Evolutionary conservation across 2,113 vertebrate species (phyloP).

Genomic region (Engystomops pustulosus): DNA sequence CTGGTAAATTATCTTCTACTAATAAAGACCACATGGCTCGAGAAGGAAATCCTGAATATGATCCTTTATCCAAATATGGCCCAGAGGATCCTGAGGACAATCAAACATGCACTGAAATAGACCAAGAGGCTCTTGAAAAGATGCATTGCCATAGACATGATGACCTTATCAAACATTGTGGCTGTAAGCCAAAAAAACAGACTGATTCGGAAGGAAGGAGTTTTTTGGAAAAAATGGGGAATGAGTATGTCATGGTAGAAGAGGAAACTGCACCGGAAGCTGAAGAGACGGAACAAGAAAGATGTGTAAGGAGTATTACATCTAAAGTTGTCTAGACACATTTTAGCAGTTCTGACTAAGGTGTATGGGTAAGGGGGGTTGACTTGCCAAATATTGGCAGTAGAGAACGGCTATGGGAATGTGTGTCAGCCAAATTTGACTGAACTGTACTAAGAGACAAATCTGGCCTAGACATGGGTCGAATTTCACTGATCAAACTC

Average conservation of each 20-base stretch:
- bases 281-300: slow-evolving; percentile 36
- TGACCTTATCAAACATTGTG: slow-evolving; percentile 46
- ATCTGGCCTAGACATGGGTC: too few species aligned
- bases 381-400: too few species aligned
- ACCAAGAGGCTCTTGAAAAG: slow-evolving; percentile 6
- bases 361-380: too few species aligned
- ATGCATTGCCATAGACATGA: slow-evolving; percentile 54
- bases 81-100: slow-evolving; percentile 36
- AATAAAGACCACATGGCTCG: slow-evolving; percentile 39
- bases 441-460: too few species aligned
- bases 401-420: too few species aligned
- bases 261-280: slow-evolving; percentile 62
- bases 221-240: neutral
- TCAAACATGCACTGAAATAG: neutral
- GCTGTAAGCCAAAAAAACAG: slow-evolving; percentile 53
- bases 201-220: neutral
- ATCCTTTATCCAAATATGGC: slow-evolving; percentile 22
- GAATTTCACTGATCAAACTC: too few species aligned
- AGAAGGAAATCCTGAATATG: slow-evolving; percentile 59
- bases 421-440: too few species aligned
- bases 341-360: too few species aligned
- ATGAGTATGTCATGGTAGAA: slow-evolving; percentile 77
- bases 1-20: neutral
- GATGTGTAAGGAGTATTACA: slow-evolving; percentile 62
- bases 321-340: too few species aligned